A percentile compares a stretch with the other conserved stretches of the same genome.
Conservation (phyloP, 2,113 vertebrate genomes). For the human region DNA sequence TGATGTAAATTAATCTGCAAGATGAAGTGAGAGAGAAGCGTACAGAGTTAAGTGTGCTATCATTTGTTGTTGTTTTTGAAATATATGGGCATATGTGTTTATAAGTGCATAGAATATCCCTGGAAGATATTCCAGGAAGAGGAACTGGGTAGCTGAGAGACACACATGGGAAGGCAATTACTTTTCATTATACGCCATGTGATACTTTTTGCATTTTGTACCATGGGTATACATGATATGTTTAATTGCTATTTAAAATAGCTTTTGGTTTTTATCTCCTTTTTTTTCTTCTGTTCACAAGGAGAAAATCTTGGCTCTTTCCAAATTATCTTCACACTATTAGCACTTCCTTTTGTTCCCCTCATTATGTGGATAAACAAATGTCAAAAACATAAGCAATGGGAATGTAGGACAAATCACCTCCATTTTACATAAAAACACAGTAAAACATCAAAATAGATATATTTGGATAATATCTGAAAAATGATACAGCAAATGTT, state of each 20-base stretch:
- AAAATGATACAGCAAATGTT: neutral
- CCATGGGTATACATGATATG: neutral
- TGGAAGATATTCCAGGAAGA: neutral
- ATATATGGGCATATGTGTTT: neutral
- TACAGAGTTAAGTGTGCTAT: neutral
- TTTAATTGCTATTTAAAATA: neutral
- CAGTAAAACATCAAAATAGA: neutral
- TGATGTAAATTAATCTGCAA: neutral
- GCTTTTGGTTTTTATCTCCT: neutral
- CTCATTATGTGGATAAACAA: neutral
- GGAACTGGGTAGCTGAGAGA: neutral
- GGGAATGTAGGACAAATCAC: neutral
- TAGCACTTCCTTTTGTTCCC: neutral
- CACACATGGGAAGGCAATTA: neutral
- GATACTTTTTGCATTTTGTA: neutral
- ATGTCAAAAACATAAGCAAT: neutral
- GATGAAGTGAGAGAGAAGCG: neutral
- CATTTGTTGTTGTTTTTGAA: neutral
- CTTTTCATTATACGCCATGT: neutral
- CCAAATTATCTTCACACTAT: neutral
- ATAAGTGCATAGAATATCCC: neutral
- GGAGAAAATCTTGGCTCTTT: constrained; percentile 27
- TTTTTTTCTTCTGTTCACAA: neutral
- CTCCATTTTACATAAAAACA: neutral
- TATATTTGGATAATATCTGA: neutral